Conservation (phyloP, 2,113 vertebrate genomes). For the Leiothrix lutea region DNA sequence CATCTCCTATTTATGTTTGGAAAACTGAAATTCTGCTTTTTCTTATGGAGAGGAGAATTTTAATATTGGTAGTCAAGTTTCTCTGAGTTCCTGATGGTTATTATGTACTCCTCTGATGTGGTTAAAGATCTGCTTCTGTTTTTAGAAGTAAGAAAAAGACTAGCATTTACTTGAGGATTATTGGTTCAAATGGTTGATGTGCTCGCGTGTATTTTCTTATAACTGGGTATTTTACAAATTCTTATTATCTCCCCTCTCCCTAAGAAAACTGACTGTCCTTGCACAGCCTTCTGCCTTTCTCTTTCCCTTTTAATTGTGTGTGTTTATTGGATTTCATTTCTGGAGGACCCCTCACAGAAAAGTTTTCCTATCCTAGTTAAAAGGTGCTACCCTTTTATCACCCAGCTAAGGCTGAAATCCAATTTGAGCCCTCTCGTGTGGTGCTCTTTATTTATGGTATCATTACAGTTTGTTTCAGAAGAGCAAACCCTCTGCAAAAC, state of each 20-base stretch:
- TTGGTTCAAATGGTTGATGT: not conserved
- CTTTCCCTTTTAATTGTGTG: not conserved
- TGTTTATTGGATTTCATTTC: slow-evolving; percentile 8
- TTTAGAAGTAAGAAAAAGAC: not conserved
- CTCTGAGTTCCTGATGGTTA: not conserved
- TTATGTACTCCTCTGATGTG: not conserved
- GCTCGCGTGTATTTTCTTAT: not conserved
- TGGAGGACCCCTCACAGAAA: not conserved
- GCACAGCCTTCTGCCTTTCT: not conserved
- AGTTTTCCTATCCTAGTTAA: not conserved
- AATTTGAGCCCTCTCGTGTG: not conserved
- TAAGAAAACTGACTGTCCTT: not conserved
- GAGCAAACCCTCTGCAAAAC: not conserved
- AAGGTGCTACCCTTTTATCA: not conserved
- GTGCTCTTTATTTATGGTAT: slow-evolving; percentile 36
- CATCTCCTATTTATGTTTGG: not conserved
- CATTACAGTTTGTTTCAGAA: slow-evolving; percentile 12
- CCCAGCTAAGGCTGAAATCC: not conserved
- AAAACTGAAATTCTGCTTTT: slow-evolving; percentile 1
- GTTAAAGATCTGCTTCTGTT: not conserved
- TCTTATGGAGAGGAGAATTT: not conserved
- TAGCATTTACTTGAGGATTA: not conserved
- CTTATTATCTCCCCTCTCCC: not conserved
- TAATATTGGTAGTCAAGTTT: not conserved
- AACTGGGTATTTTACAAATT: not conserved